A percentile compares a stretch with the other conserved stretches of the same genome.
Evolutionary conservation across 1,140 invertebrate species (phyloP).

Genomic region (Drosophila micromelanica): DNA sequence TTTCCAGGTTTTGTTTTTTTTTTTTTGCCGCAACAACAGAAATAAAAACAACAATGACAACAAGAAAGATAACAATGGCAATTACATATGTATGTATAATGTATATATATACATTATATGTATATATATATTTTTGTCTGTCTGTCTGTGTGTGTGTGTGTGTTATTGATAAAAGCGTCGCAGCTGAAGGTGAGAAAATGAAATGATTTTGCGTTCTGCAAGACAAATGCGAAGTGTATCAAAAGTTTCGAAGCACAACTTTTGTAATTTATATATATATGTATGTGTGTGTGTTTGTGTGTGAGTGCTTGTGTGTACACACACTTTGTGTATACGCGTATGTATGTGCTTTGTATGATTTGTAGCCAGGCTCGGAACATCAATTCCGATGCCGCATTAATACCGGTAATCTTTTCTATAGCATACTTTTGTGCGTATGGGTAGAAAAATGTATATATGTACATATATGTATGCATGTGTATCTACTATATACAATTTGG

Average conservation of each 20-base stretch:
- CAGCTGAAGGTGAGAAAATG: conserved; percentile 71
- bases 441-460: background rate
- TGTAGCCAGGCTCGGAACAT: conserved; percentile 4
- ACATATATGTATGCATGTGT: background rate
- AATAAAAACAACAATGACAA: conserved; percentile 43
- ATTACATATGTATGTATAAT: conserved; percentile 6
- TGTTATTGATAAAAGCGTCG: conserved; percentile 52
- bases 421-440: conserved; percentile 30
- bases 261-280: conserved; percentile 44
- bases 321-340: conserved; percentile 1
- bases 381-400: conserved; percentile 6
- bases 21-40: conserved; percentile 6
- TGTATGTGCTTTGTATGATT: conserved; percentile 10
- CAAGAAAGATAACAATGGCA: conserved; percentile 24
- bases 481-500: conserved; percentile 2
- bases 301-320: background rate
- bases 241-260: conserved; percentile 43
- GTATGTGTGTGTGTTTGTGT: conserved; percentile 1
- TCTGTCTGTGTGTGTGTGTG: conserved; percentile 15
- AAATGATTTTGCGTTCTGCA: conserved; percentile 64
- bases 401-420: conserved; percentile 23
- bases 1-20: conserved; percentile 27
- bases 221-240: conserved; percentile 42
- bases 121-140: conserved; percentile 1
- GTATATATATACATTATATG: conserved; percentile 20